phyloP scores from a whole-genome alignment of 2,888 invertebrate genomes.

The Metellina segmentata region DNA sequence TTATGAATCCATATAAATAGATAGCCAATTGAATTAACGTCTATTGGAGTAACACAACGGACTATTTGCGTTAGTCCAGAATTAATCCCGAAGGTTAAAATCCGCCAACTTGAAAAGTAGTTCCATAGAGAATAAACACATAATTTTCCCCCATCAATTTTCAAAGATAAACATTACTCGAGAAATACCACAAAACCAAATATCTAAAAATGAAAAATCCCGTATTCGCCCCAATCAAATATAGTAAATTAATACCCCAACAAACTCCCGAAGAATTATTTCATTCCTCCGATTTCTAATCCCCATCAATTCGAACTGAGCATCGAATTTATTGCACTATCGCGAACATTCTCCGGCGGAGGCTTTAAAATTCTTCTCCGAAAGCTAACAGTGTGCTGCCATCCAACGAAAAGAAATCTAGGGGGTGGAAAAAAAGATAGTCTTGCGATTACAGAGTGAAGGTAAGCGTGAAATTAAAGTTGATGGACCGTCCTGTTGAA shows the following conservation, averaged over 20 bases:
- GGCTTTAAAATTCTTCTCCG: neutral
- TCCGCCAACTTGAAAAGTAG: no score
- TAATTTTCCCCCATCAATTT: no score
- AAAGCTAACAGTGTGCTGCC: neutral
- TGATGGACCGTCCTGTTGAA: conserved; percentile 14
- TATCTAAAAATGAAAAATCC: no score
- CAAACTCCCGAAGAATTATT: neutral
- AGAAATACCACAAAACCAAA: no score
- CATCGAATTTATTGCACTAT: neutral
- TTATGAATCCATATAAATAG: no score
- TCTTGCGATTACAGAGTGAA: neutral
- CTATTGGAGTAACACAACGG: no score
- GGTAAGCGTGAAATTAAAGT: conserved; percentile 26
- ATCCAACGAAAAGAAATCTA: neutral
- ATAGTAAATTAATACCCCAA: neutral
- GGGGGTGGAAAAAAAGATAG: neutral
- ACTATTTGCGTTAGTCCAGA: no score
- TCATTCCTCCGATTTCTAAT: neutral
- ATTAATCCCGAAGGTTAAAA: no score
- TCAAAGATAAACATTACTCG: no score
- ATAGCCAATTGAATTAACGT: no score
- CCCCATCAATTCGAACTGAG: neutral
- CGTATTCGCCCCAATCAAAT: neutral
- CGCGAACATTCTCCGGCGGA: neutral
- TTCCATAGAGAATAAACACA: no score